phyloP scores from a whole-genome alignment of 2,113 vertebrate species.

The Daubentonia madagascariensis region DNA sequence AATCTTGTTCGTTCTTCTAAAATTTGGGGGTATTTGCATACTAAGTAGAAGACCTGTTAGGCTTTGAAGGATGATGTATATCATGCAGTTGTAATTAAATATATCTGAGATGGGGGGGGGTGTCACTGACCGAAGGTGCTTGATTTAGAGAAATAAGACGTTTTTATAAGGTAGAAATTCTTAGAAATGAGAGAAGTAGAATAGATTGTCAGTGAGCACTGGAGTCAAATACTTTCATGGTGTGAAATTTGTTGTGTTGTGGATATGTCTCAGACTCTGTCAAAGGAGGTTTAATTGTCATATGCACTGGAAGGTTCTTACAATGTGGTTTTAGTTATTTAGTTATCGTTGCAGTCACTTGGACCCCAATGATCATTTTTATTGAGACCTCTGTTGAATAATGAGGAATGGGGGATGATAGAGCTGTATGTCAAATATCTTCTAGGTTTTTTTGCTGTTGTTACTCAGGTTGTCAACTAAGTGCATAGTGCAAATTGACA shows the following conservation, averaged over 20 bases:
- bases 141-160: neutral
- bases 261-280: neutral
- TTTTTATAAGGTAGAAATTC: neutral
- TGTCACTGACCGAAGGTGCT: neutral
- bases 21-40: neutral
- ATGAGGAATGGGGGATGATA: neutral
- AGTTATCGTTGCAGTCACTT: neutral
- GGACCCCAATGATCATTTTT: neutral
- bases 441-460: neutral
- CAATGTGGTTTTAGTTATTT: neutral
- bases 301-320: neutral
- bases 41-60: neutral
- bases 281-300: neutral
- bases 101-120: neutral
- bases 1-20: neutral
- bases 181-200: slow-evolving; percentile 3
- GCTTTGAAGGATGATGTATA: neutral
- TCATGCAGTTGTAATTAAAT: neutral
- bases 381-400: neutral
- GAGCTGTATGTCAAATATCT: neutral
- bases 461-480: neutral
- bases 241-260: neutral
- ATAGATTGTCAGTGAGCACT: neutral
- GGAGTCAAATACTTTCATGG: neutral
- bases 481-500: neutral